These are phyloP conservation scores for Portunus trituberculatus DNA, from an alignment of 1,140 invertebrate genomes.

Conservation along the genomic window DNA sequence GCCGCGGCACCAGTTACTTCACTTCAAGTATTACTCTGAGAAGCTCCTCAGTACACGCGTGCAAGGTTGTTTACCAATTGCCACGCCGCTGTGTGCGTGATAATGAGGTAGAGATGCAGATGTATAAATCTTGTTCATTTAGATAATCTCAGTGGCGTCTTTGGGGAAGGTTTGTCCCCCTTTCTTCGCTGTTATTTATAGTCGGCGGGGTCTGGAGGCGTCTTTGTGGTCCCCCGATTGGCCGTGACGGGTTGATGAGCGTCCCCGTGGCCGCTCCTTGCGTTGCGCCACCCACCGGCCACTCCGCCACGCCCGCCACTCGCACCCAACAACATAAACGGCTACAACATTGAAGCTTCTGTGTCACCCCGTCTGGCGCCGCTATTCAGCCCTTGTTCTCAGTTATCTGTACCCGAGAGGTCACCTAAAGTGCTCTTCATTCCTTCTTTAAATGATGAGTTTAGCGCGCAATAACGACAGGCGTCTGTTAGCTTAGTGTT, in stretches of 20 bases:
- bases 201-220: background rate
- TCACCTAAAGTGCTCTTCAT: background rate
- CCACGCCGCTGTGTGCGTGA: too few relatives aligned
- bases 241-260: constrained; percentile 16
- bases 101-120: too few relatives aligned
- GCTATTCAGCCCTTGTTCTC: background rate
- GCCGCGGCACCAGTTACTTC: background rate
- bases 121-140: background rate
- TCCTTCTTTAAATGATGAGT: background rate
- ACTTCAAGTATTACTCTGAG: too few relatives aligned
- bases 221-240: constrained; percentile 18
- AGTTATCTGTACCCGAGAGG: background rate
- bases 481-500: too few relatives aligned
- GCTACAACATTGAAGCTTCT: constrained; percentile 13
- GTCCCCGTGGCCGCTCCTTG: background rate
- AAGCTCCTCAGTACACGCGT: too few relatives aligned
- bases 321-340: constrained; percentile 9
- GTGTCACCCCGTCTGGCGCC: constrained; percentile 3
- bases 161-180: background rate
- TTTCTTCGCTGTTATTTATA: constrained; percentile 8
- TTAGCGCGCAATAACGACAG: background rate
- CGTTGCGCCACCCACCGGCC: constrained; percentile 5
- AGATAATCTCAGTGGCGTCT: background rate
- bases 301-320: background rate
- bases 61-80: too few relatives aligned